Conservation (phyloP, 2,888 invertebrate species). For the Sussaba pulchella region DNA sequence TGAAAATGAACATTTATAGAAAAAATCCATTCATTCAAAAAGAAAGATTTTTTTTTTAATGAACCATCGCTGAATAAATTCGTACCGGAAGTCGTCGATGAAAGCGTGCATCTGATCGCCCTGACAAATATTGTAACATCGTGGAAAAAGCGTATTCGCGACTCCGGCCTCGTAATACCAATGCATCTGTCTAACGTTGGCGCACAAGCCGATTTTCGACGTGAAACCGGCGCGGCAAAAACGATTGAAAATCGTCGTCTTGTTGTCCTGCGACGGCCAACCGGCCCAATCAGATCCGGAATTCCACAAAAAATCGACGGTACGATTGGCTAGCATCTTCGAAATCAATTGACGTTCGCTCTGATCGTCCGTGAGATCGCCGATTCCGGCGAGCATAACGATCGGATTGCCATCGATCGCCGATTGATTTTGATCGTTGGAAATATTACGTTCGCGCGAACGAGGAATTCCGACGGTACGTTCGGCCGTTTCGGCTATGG, state of each 20-base stretch:
- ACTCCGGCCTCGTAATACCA: conserved; percentile 94
- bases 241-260: conserved; percentile 91
- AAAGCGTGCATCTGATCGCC: conserved; percentile 93
- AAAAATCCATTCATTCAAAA: not conserved
- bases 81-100: conserved; percentile 92
- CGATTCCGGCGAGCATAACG: conserved; percentile 78
- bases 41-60: not conserved
- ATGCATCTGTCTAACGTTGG: conserved; percentile 92
- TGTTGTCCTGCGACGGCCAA: conserved; percentile 87
- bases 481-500: conserved; percentile 49
- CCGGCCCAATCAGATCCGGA: conserved; percentile 93
- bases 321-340: conserved; percentile 91
- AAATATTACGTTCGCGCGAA: conserved; percentile 62
- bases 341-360: conserved; percentile 85
- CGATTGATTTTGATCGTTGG: conserved; percentile 53
- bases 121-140: conserved; percentile 94
- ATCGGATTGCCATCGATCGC: conserved; percentile 78
- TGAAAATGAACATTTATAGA: too few relatives aligned
- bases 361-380: conserved; percentile 78
- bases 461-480: conserved; percentile 53
- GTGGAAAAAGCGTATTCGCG: conserved; percentile 92
- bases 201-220: conserved; percentile 94
- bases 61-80: not conserved
- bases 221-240: conserved; percentile 95
- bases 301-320: conserved; percentile 96